Evolutionary conservation across 2,113 vertebrate genomes (phyloP).

Genomic region (Elanoides forficatus): DNA sequence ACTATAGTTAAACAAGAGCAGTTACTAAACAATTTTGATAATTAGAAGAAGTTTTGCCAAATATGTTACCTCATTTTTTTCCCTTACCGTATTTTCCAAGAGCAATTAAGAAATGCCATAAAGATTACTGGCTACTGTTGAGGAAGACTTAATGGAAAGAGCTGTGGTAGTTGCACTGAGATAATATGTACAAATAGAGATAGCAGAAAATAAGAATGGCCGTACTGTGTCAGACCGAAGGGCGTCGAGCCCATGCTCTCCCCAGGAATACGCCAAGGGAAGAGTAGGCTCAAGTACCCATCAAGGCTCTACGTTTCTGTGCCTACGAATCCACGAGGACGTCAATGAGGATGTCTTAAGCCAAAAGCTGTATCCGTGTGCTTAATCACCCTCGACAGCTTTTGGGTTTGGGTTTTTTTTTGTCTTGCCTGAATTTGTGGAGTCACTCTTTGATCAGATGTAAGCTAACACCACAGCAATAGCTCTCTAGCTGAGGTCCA

Average conservation of each 20-base stretch:
- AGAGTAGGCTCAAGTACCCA: not conserved
- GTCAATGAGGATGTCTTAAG: not conserved
- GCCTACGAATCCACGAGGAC: not conserved
- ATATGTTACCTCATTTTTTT: not conserved
- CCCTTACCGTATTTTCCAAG: not conserved
- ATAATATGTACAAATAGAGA: not conserved
- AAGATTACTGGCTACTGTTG: not conserved
- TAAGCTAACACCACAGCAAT: not conserved
- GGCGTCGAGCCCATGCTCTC: not conserved
- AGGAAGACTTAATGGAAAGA: not conserved
- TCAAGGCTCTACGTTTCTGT: not conserved
- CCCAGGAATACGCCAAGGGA: not conserved
- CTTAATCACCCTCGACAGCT: not conserved
- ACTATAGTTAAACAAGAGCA: not conserved
- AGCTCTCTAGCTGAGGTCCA: not conserved
- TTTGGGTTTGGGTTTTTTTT: not conserved
- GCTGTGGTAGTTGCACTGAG: not conserved
- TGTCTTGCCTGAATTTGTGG: not conserved
- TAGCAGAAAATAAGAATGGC: not conserved
- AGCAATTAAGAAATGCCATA: not conserved
- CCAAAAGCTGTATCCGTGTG: not conserved
- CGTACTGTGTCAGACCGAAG: not conserved
- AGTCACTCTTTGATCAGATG: not conserved
- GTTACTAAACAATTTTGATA: not conserved
- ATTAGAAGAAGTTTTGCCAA: not conserved